Evolutionary conservation across 1,140 invertebrate species (phyloP), one percentile per base, ranked within the genome.

Genomic region (Ostrea edulis): DNA sequence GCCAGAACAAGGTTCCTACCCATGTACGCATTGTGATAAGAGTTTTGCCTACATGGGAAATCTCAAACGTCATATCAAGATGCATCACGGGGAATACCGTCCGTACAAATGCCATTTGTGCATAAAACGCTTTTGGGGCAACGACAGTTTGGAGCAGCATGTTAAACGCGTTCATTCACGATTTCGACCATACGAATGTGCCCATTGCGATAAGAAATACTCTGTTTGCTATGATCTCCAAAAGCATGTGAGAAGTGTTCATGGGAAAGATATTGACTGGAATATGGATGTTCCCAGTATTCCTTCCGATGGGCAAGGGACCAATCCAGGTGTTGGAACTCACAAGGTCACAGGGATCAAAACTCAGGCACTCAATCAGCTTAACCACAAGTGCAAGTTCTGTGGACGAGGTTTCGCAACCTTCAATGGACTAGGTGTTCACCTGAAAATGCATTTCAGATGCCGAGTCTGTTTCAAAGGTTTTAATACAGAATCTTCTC

Each of bases 181-280:
- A 62, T 84, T 86, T 55, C 54, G 85, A 5, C 89, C 89, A 25
- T 89, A 89, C 71, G 89, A 84, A 5, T 89, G 89, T 89, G 89
- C 89, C 14, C 89, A 89, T 55, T 89, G 89, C 86, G 89, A 89
- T 54, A 89, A 89, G 81, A 89, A 89, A 71, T 89, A 89, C 68
- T 89, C 89, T 54, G 89, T 89, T n/a, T 89, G 89, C 58, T 89
- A 89, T 77, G 89, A 89, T 82, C 62, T 89, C n/a, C 89, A 89
- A 52, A 89, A 89, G 58, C 89, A 89, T 87, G 89, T 89, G 9
- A 68, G 89, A 52, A 87, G 86, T 82, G 89, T 89, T 12, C 89
- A 89, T 83, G 89, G 89, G 17, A 89, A 89, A 29, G 89, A 89
- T 62, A 89, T 89, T 65, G 86, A 89, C 84, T 89, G 89, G 89